A percentile compares a stretch with the other conserved stretches of the same genome.
Conservation (phyloP, 2,113 vertebrate species). For the Carettochelys insculpta region DNA sequence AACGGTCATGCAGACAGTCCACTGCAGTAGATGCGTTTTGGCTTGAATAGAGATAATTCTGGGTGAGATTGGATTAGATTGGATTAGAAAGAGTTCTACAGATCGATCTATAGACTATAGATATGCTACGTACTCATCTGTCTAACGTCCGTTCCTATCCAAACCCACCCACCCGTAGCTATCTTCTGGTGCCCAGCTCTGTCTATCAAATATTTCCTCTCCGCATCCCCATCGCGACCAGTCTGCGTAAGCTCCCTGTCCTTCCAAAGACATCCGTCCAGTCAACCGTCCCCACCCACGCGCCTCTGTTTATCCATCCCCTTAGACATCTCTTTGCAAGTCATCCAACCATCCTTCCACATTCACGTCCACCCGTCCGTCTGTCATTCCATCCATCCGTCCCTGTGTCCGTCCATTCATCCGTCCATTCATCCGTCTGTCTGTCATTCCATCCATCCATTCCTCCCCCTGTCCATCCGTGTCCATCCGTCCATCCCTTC, state of each 20-base stretch:
- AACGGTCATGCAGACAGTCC: background rate
- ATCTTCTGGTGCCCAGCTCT: background rate
- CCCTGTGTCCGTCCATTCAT: no score
- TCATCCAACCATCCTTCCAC: background rate
- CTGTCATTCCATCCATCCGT: no score
- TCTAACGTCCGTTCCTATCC: background rate
- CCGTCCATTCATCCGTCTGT: background rate
- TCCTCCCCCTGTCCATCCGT: background rate
- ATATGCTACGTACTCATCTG: background rate
- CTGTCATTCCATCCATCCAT: background rate
- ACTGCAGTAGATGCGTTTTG: background rate
- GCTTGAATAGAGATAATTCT: background rate
- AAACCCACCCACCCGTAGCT: background rate
- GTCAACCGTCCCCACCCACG: background rate
- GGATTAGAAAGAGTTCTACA: background rate
- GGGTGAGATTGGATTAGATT: background rate
- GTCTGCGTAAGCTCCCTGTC: background rate
- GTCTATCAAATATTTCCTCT: background rate
- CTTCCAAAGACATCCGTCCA: background rate
- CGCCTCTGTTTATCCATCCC: background rate
- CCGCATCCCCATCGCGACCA: no score
- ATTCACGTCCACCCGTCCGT: background rate
- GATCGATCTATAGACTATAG: background rate
- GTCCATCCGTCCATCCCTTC: background rate
- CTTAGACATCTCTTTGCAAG: no score